Evolutionary conservation across 2,113 vertebrate genomes (phyloP), one percentile per base, ranked within the genome.

Genomic region (crab-eating macaque (Macaca fascicularis)): DNA sequence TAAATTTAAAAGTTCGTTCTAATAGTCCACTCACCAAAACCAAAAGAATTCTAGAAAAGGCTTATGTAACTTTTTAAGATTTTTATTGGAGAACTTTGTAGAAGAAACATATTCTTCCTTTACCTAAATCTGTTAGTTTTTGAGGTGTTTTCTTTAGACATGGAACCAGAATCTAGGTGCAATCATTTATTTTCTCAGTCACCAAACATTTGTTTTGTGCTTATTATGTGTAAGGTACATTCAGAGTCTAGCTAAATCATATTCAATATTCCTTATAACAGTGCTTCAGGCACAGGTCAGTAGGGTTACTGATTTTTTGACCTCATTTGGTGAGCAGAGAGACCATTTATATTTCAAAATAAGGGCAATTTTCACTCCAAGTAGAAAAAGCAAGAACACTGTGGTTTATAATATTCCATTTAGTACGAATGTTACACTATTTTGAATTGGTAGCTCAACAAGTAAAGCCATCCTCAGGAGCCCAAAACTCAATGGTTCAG

Each of bases 401-500:
- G 10, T 84, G 38, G 17, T 84, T 94, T 48, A 76, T 87, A 27
- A 22, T 50, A 72, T 16, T 80, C 19, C 16, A n/a, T 48, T 12
- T 7, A 43, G 30, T 27, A 89, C 2, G 59, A 9, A 86, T 82
- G 22, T 48, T 17, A 55, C 27, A n/a, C 1, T 17, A 1, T 50
- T 86, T 45, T 70, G 45, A 85, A 35, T 0, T 27, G 79, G 12
- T 35, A 64, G 1, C 10, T 74, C 9, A 40, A 9, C 5, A 64
- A 6, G 22, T 4, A 2, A 45, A 76, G 3, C 3, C 23, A 43
- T 55, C 90, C 19, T 1, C 12, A 72, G 35, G 16, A 48, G 11
- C 8, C 0, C 0, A 27, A 14, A 78, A 19, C 19, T 57, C 27
- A 20, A 8, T 72, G 45, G 20, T 4, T n/a, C 3, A 3, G 22